Evolutionary conservation across 2,888 invertebrate genomes (phyloP), one percentile per base, ranked within the genome.

Genomic region (Chymomyza amoena): DNA sequence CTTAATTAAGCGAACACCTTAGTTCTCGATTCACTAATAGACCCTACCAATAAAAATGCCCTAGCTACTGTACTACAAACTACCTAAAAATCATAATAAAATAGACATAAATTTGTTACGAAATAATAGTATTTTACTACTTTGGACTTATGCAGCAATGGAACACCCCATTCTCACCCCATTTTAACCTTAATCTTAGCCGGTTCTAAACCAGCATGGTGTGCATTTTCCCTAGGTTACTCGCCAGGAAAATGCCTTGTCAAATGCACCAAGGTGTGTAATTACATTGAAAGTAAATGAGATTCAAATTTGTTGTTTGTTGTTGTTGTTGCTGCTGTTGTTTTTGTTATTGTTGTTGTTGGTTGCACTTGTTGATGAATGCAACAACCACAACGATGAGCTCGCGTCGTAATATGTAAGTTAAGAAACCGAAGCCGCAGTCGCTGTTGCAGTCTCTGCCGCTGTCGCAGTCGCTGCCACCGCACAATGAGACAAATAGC

Each of bases 261-360:
- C 39, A 45, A 45, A 45, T 50, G 57, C 28, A 15, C 32, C 51
- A 18, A 50, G 69, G 66, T 59, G 50, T 74, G 73, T 80, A 77
- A 80, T 79, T 80, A 72, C 73, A 83, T 76, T 73, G 74, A 85
- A 85, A 80, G 79, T 76, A 88, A 84, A 79, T 86, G 75, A 80
- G 75, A 84, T 84, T 87, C 70, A 78, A 84, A 87, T 88, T 86
- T 79, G 88, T 87, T 77, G 25, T 52, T 36, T 28, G 51, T 18
- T 66, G 60, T 51, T 45, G 18, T 64, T 72, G 61, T 56, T 15
- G 20, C 68, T 52, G 60, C 51, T 68, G 73, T 70, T 50, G 39
- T n/a, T n/a, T n/a, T 51, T 45, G 18, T 64, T 72, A 57, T 56
- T 15, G 20, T 70, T 52, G 60, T 54, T 68, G 73, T 70, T 50